Conservation (phyloP, 2,113 vertebrate genomes). For the Clarias batrachus region DNA sequence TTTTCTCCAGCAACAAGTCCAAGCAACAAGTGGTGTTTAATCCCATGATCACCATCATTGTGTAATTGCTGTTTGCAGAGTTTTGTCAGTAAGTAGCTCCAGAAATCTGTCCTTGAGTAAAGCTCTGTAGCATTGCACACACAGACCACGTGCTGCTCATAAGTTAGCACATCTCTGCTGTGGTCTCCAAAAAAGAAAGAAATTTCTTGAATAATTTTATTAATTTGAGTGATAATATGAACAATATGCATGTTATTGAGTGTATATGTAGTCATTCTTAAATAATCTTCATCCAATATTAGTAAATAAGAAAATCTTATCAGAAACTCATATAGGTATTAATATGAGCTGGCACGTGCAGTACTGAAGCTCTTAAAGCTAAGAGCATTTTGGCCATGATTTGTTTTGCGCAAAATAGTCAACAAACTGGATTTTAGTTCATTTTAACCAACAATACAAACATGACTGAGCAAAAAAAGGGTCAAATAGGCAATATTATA, state of each 20-base stretch:
- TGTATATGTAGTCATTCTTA: background rate
- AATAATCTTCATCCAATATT: background rate
- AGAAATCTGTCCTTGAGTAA: background rate
- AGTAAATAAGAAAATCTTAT: background rate
- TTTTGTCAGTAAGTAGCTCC: background rate
- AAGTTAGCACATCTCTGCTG: background rate
- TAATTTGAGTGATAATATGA: background rate
- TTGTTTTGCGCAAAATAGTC: no score
- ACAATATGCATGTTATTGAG: background rate
- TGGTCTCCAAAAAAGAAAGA: background rate
- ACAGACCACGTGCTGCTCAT: background rate
- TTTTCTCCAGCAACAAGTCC: background rate
- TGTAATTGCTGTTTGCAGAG: background rate
- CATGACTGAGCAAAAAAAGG: no score
- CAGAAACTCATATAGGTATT: background rate
- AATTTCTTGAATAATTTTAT: background rate
- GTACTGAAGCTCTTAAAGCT: no score
- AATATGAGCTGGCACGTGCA: background rate
- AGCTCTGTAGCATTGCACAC: background rate
- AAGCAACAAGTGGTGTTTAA: background rate
- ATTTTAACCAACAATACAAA: no score
- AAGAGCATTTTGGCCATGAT: no score
- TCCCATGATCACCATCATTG: no score
- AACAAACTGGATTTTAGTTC: no score
- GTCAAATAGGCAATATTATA: no score